Evolutionary conservation across 2,888 invertebrate genomes (phyloP).

Genomic region (Ochropleura leucogaster): DNA sequence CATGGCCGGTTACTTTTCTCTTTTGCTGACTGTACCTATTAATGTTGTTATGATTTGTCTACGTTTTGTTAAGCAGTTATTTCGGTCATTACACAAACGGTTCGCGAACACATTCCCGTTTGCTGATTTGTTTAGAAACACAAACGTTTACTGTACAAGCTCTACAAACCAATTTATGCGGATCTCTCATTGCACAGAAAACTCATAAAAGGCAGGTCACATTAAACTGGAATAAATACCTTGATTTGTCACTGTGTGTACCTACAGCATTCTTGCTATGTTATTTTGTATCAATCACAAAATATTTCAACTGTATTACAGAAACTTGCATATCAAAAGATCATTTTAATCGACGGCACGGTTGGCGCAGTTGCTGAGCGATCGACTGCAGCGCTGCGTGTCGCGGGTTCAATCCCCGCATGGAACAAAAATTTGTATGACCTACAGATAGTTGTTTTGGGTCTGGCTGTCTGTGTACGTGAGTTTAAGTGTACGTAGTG

Average conservation of each 20-base stretch:
- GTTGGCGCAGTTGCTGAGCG: too few relatives aligned
- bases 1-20: too few relatives aligned
- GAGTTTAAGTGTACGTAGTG: background rate
- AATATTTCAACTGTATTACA: background rate
- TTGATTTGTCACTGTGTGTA: background rate
- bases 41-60: slow-evolving; percentile 31
- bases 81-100: slow-evolving; percentile 46
- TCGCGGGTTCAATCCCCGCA: too few relatives aligned
- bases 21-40: background rate
- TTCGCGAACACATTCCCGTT: slow-evolving; percentile 17
- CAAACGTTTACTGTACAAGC: background rate
- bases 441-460: too few relatives aligned
- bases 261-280: background rate
- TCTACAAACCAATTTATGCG: too few relatives aligned
- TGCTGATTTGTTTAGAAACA: slow-evolving; percentile 27
- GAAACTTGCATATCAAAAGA: background rate
- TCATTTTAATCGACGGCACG: background rate
- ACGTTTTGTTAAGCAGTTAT: slow-evolving; percentile 41
- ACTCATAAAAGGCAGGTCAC: too few relatives aligned
- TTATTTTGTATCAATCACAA: background rate
- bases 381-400: too few relatives aligned
- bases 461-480: too few relatives aligned
- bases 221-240: too few relatives aligned
- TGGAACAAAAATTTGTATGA: too few relatives aligned
- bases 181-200: too few relatives aligned